A percentile compares a stretch with the other conserved stretches of the same genome.
phyloP scores from a whole-genome alignment of 2,888 invertebrate genomes.

The Euzophera pinguis region DNA sequence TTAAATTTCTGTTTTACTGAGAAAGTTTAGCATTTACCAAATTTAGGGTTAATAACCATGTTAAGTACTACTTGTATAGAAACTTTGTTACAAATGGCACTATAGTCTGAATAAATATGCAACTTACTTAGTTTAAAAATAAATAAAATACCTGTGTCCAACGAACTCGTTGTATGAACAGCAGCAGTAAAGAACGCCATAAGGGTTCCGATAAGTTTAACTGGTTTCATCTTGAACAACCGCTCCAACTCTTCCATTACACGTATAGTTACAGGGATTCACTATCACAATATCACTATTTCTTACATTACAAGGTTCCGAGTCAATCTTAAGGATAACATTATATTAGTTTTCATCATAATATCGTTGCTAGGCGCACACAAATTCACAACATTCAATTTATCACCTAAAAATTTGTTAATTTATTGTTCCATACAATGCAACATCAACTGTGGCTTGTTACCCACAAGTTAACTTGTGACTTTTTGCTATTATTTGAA shows the following conservation, averaged over 20 bases:
- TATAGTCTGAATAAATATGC: too few species aligned
- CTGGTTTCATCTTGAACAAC: conserved; percentile 60
- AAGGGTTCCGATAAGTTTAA: conserved; percentile 41
- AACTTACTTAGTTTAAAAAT: background rate
- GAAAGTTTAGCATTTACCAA: too few species aligned
- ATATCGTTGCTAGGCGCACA: conserved; percentile 67
- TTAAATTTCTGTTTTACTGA: too few species aligned
- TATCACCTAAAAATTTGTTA: conserved; percentile 70
- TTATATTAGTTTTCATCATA: conserved; percentile 25
- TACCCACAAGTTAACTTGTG: conserved; percentile 61
- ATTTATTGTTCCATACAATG: too few species aligned
- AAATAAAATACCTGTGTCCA: conserved; percentile 53
- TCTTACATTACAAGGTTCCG: conserved; percentile 23
- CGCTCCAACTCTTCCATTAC: conserved; percentile 73
- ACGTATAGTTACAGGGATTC: conserved; percentile 33
- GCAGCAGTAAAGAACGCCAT: conserved; percentile 39
- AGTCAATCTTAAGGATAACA: conserved; percentile 5
- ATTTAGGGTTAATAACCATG: too few species aligned
- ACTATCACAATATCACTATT: conserved; percentile 23
- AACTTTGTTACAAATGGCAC: too few species aligned
- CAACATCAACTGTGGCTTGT: too few species aligned
- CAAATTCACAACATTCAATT: conserved; percentile 65
- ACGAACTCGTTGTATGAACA: conserved; percentile 35
- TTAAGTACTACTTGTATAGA: too few species aligned
- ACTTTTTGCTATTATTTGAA: background rate